Percentiles rank a stretch among this genome's conserved stretches.
These are phyloP conservation scores for Sweltsa coloradensis DNA, from an alignment of 1,140 invertebrate genomes.

Conservation along the genomic window DNA sequence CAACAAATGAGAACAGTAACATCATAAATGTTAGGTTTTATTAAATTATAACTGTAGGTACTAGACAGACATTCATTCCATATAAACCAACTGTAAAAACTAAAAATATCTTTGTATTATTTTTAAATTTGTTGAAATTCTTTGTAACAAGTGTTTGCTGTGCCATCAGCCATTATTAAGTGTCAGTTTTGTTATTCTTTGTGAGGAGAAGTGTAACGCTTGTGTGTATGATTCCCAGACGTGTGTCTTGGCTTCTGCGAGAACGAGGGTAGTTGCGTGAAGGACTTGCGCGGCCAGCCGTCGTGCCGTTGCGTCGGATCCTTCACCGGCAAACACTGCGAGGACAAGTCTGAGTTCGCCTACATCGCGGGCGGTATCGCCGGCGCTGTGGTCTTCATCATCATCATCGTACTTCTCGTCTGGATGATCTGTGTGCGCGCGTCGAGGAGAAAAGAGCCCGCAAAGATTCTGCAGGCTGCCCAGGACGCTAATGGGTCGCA, in stretches of 20 bases:
- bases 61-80: too few species aligned
- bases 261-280: conserved; percentile 84
- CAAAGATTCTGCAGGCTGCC: conserved; percentile 73
- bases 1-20: too few species aligned
- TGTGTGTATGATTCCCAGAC: conserved; percentile 39
- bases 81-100: too few species aligned
- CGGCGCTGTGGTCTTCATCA: conserved; percentile 80
- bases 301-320: conserved; percentile 81
- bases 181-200: background rate
- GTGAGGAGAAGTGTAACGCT: conserved; percentile 1
- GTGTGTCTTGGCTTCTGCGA: conserved; percentile 80
- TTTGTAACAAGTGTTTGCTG: background rate
- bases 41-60: too few species aligned
- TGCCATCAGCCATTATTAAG: background rate
- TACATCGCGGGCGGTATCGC: conserved; percentile 90
- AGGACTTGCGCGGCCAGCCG: conserved; percentile 68
- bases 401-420: conserved; percentile 80
- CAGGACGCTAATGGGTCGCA: conserved; percentile 77
- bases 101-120: too few species aligned
- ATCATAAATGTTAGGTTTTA: too few species aligned
- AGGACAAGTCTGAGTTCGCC: conserved; percentile 85
- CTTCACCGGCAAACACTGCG: conserved; percentile 82
- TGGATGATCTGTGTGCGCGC: conserved; percentile 95
- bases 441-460: conserved; percentile 70
- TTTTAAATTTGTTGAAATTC: background rate